Base-by-base conservation (phyloP, 35 echinoderm and acorn worm genomes). In the Apostichopus californicus region DNA sequence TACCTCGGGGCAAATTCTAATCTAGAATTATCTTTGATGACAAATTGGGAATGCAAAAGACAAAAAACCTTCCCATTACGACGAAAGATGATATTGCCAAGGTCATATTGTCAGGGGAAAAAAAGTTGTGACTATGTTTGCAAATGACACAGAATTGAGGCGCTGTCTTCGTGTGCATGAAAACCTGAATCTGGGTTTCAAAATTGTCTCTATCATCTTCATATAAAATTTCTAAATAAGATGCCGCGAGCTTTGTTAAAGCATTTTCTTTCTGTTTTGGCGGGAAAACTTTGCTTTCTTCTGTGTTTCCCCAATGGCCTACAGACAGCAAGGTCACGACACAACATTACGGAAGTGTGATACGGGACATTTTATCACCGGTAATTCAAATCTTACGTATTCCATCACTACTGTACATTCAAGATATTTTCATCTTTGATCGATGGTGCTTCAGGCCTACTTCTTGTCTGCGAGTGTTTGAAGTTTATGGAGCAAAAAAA, bases 121-220 rank as follows among this genome's bases (percentile, higher is more conserved):
- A 82, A 60, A 58, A 85, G 81, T 85, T 85, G 81, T 85, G 81
- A 85, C 81, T 85, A 85, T 85, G 81, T 85, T 85, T 85, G 81
- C 81, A 85, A 85, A 85, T 85, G 34, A 85, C 81, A 85, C 81
- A 85, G 15, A 59, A 25, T 22, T 85, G 57, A 85, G 57, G 81
- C 81, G 57, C 81, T 85, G 55, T 58, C 81, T 75, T 85, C 81
- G 57, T 21, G 81, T 55, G 13, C 81, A 56, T 85, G 81, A 84
- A 28, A 85, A 59, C 52, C 81, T 59, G 20, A 20, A 75, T 75
- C 71, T 22, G 71, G 71, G 71, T 75, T 18, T 75, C 7, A 75
- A 20, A 75, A 75, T 75, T 7, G 12, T 75, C 71, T n/a, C 21
- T 18, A 75, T 18, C 71, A 75, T 75, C 71, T 18, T 75, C 71